Evolutionary conservation across 2,797 vertebrate genomes (phyloP).

Genomic region (Botia kubotai): DNA sequence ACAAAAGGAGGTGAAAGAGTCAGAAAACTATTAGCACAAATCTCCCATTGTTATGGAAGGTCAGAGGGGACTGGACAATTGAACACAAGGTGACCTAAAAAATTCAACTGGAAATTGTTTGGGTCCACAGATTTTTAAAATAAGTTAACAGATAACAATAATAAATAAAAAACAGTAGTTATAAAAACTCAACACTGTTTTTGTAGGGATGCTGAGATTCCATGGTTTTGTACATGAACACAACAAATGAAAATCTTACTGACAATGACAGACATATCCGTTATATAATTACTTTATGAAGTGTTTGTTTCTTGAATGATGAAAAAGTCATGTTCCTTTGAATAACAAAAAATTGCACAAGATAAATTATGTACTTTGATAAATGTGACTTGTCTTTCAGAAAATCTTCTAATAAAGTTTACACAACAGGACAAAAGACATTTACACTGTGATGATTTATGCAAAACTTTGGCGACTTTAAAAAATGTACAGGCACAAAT

Average conservation of each 20-base stretch:
- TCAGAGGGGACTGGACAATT: slow-evolving; percentile 16
- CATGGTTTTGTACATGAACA: slow-evolving; percentile 8
- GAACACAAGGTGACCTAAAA: slow-evolving; percentile 8
- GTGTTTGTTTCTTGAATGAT: not conserved
- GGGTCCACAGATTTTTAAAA: not conserved
- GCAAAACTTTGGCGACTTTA: not conserved
- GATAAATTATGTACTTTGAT: slow-evolving; percentile 3
- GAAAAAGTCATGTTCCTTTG: not conserved
- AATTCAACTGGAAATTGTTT: not conserved
- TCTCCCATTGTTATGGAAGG: not conserved
- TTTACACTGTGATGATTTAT: slow-evolving; percentile 6
- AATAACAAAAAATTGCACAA: not conserved
- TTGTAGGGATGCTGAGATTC: not conserved
- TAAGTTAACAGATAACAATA: not conserved
- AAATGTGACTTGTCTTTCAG: not conserved
- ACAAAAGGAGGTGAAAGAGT: slow-evolving; percentile 6
- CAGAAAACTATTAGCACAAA: not conserved
- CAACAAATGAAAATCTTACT: not conserved
- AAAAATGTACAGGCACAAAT: not conserved
- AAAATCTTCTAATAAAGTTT: not conserved
- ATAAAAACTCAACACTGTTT: not conserved
- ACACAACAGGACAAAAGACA: not conserved
- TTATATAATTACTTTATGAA: not conserved
- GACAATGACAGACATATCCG: not conserved
- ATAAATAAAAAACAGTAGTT: not conserved